Base-by-base conservation (phyloP, 2,888 invertebrate species). In the Phalera bucephala region DNA sequence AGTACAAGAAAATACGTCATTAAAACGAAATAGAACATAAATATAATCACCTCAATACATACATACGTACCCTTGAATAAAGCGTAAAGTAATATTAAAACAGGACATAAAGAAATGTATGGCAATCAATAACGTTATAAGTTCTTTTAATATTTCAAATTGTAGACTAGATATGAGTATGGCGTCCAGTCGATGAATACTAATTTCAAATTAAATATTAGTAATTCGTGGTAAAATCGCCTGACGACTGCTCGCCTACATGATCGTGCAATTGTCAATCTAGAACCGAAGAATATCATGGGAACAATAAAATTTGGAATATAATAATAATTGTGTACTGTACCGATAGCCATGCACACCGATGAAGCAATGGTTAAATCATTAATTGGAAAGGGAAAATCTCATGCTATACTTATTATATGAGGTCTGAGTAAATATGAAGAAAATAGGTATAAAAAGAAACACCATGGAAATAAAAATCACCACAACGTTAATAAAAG, bases 331-430 rank as follows among this genome's bases (percentile, higher is more conserved):
- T 51, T 64, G 59, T 67, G 66, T 70, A 49, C 64, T 36, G 63
- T 64, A 81, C 64, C 68, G 70, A 77, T 68, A 83, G 85, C 85
- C 88, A 89, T 89, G 88, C 88, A 87, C 72, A 82, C 72, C 73
- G 78, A 80, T 64, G 51, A 84, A 85, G 79, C 84, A 55, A 74
- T 62, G 57, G 63, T 70, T 48, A 67, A 62, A 57, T 56, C 57
- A 71, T 45, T 38, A 55, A 53, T 58, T 55, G 51, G 52, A 63
- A 56, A 67, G 66, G 73, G 63, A 58, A 61, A 71, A 60, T 58
- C 38, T 61, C 87, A 88, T 88, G 88, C 87, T 67, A 14, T 51
- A 22, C 47, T 60, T 75, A 81, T 84, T 84, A 85, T 86, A 85
- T 81, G 82, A 85, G 81, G 85, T 85, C 84, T 69, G 62, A 60